phyloP scores from a whole-genome alignment of 2,797 vertebrate species.

The Chrosomus eos region DNA sequence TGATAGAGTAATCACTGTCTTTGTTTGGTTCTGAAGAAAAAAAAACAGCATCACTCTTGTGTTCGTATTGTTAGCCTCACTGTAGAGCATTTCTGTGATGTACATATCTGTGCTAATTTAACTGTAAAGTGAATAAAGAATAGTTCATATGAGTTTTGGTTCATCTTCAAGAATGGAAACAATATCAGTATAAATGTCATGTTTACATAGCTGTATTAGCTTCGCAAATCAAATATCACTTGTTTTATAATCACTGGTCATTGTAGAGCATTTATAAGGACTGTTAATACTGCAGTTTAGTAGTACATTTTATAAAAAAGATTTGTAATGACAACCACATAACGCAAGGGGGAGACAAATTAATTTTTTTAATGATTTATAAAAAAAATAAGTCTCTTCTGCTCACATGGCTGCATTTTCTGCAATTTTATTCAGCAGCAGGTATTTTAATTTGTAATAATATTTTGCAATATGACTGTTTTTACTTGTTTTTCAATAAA shows the following conservation, averaged over 20 bases:
- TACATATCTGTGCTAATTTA: conserved; percentile 69
- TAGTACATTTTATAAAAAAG: too few relatives aligned
- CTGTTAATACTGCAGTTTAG: neutral
- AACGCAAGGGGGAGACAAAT: conserved; percentile 3
- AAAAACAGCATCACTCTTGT: conserved; percentile 61
- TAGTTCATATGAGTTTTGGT: conserved; percentile 56
- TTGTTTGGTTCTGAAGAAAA: conserved; percentile 59
- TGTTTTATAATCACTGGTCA: neutral
- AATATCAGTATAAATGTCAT: neutral
- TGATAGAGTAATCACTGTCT: conserved; percentile 59
- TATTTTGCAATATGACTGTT: too few relatives aligned
- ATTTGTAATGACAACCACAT: neutral
- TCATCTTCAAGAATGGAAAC: neutral
- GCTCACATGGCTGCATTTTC: too few relatives aligned
- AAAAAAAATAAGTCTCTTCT: too few relatives aligned
- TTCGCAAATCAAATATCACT: neutral
- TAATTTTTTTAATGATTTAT: too few relatives aligned
- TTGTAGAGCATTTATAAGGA: neutral
- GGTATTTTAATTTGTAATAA: too few relatives aligned
- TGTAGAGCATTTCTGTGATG: conserved; percentile 68
- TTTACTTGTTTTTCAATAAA: too few relatives aligned
- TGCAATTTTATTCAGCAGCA: too few relatives aligned
- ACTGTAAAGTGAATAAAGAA: conserved; percentile 72
- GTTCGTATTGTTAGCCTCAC: conserved; percentile 59
- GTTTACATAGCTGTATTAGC: neutral